A percentile compares a stretch with the other conserved stretches of the same genome.
Conservation (phyloP, 2,113 vertebrate genomes). For the Bujurquina vittata region DNA sequence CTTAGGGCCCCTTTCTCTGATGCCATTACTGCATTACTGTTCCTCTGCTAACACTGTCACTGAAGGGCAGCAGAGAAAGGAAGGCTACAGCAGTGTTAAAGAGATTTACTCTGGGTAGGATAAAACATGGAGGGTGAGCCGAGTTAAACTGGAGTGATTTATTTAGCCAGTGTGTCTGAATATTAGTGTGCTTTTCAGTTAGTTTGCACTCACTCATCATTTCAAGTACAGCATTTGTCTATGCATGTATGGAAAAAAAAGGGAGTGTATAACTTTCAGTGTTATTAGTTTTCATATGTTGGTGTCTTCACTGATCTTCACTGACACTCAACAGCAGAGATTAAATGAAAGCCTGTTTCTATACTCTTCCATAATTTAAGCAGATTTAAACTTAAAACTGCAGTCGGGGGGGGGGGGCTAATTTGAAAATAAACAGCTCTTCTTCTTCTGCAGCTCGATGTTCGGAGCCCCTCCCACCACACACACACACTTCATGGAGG, state of each 20-base stretch:
- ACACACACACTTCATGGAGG: not conserved
- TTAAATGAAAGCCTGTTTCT: not conserved
- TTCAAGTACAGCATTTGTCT: not conserved
- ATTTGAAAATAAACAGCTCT: not conserved
- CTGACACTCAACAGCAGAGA: not conserved
- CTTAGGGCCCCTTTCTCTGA: constrained; percentile 56
- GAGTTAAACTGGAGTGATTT: not conserved
- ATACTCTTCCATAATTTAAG: not conserved
- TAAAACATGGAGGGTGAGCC: constrained; percentile 7
- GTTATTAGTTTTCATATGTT: not conserved
- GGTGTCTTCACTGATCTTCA: not conserved
- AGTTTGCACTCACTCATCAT: not conserved
- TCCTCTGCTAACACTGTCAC: constrained; percentile 12
- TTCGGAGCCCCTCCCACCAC: not conserved
- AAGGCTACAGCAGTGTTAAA: constrained; percentile 6
- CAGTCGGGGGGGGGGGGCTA: not conserved
- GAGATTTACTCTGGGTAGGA: constrained; percentile 29
- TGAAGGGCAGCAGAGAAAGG: constrained; percentile 20
- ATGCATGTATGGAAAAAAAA: not conserved
- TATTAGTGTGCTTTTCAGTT: not conserved
- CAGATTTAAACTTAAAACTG: not conserved
- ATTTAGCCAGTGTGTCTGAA: not conserved
- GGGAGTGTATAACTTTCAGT: not conserved
- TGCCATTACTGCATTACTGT: constrained; percentile 53
- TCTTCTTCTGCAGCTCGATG: not conserved